A percentile compares a stretch with the other conserved stretches of the same genome.
These are phyloP conservation scores for Trachelus iudaicus DNA, from an alignment of 2,888 invertebrate species.

Conservation along the genomic window DNA sequence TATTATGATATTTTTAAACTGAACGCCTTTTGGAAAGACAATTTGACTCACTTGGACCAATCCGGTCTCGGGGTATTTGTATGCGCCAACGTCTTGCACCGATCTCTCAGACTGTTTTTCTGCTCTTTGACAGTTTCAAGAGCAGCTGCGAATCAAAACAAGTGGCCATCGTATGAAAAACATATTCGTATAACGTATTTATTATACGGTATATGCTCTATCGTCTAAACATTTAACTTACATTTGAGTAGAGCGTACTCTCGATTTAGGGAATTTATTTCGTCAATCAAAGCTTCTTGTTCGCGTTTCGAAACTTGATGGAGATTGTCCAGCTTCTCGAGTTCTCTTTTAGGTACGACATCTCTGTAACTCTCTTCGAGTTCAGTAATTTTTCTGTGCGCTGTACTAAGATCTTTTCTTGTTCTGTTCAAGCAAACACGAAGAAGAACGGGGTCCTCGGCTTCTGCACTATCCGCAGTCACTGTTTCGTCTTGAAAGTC, in stretches of 20 bases:
- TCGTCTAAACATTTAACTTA: neutral
- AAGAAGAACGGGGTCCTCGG: slow-evolving; percentile 13
- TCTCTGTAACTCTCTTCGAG: slow-evolving; percentile 67
- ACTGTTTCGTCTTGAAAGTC: neutral
- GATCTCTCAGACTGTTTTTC: slow-evolving; percentile 64
- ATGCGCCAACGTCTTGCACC: slow-evolving; percentile 66
- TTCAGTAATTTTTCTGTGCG: slow-evolving; percentile 63
- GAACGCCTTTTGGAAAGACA: neutral
- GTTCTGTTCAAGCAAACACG: slow-evolving; percentile 17
- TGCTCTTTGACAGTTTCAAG: slow-evolving; percentile 58
- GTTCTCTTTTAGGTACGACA: slow-evolving; percentile 66
- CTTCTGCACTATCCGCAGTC: neutral
- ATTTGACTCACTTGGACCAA: slow-evolving; percentile 51
- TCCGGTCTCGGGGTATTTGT: slow-evolving; percentile 68
- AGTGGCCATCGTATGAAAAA: neutral
- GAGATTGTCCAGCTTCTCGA: slow-evolving; percentile 62
- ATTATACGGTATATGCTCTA: neutral
- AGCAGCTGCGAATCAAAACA: slow-evolving; percentile 12
- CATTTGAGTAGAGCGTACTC: slow-evolving; percentile 42
- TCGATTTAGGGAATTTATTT: slow-evolving; percentile 50
- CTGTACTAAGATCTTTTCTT: slow-evolving; percentile 66
- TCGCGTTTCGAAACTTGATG: slow-evolving; percentile 50
- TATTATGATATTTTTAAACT: neutral
- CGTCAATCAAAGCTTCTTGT: slow-evolving; percentile 30
- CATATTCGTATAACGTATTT: neutral